These are phyloP conservation scores for Chelonus formosanus DNA, from an alignment of 2,888 invertebrate genomes.

Conservation along the genomic window DNA sequence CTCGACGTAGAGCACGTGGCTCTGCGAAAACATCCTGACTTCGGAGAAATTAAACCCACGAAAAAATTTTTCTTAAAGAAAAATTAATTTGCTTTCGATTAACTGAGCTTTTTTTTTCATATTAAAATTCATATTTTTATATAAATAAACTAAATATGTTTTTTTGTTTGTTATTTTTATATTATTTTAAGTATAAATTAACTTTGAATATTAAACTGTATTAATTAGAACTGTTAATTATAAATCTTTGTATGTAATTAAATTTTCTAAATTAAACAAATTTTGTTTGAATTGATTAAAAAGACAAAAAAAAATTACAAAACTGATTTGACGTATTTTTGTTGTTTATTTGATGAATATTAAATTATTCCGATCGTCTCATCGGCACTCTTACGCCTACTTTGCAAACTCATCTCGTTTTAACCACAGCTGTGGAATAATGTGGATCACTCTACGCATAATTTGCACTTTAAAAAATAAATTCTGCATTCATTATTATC, in stretches of 20 bases:
- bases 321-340: background rate
- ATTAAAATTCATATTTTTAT: too few relatives aligned
- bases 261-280: too few relatives aligned
- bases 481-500: constrained; percentile 31
- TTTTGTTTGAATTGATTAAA: background rate
- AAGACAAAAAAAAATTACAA: background rate
- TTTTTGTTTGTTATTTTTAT: too few relatives aligned
- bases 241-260: too few relatives aligned
- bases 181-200: background rate
- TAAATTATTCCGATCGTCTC: constrained; percentile 43
- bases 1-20: constrained; percentile 31
- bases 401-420: constrained; percentile 34
- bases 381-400: constrained; percentile 40
- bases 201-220: background rate
- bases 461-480: constrained; percentile 32
- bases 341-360: background rate
- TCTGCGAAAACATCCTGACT: constrained; percentile 52
- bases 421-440: constrained; percentile 34
- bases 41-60: constrained; percentile 39
- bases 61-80: background rate
- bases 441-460: constrained; percentile 26
- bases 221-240: too few relatives aligned
- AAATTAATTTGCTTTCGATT: background rate
- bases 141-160: too few relatives aligned
- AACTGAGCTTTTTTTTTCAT: too few relatives aligned